A percentile compares a stretch with the other conserved stretches of the same genome.
These are phyloP conservation scores for Xestia xanthographa DNA, from an alignment of 2,888 invertebrate species.

Conservation along the genomic window DNA sequence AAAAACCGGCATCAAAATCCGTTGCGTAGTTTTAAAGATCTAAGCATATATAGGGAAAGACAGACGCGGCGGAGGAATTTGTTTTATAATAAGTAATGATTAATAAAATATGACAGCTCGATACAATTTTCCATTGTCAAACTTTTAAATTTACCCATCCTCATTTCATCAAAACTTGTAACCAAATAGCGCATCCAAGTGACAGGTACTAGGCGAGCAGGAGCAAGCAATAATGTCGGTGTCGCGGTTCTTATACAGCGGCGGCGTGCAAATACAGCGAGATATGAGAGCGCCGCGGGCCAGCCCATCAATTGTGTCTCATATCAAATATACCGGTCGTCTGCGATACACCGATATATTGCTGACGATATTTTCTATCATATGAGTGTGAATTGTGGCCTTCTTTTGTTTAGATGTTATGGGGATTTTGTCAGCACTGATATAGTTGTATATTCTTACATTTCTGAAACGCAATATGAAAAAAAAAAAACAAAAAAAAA, in stretches of 20 bases:
- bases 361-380: constrained; percentile 34
- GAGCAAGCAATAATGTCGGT: constrained; percentile 46
- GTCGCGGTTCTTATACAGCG: constrained; percentile 41
- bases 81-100: too few species aligned
- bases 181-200: constrained; percentile 35
- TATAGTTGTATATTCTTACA: neutral
- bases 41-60: too few species aligned
- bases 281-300: constrained; percentile 53
- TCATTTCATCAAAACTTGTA: neutral
- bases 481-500: too few species aligned
- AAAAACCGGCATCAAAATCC: too few species aligned
- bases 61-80: too few species aligned
- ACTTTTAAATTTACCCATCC: constrained; percentile 13
- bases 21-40: too few species aligned
- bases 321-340: constrained; percentile 57
- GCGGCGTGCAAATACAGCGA: constrained; percentile 54
- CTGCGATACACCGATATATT: constrained; percentile 31
- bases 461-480: too few species aligned
- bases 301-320: constrained; percentile 50
- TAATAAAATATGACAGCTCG: neutral
- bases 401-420: neutral
- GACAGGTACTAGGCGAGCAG: constrained; percentile 46
- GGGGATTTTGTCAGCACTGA: neutral
- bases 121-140: neutral
- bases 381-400: constrained; percentile 10